Base-by-base conservation (phyloP, 2,888 invertebrate genomes). In the Notodonta dromedarius region DNA sequence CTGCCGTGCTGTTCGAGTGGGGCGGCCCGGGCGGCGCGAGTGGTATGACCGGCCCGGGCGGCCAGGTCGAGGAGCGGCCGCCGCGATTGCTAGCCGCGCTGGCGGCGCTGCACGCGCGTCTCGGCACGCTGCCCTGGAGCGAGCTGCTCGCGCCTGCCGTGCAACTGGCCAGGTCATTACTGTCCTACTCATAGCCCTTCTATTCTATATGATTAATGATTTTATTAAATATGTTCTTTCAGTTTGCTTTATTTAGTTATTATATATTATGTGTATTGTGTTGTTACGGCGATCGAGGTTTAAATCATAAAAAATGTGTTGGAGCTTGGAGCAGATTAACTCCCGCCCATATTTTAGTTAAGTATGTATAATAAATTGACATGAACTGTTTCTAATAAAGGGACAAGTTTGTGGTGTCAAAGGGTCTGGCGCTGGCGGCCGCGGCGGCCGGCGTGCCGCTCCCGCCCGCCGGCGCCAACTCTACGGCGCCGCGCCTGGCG, bases 401-500 rank as follows among this genome's bases (percentile, higher is more conserved):
- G 57, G 67, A 70, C 9, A 89, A 89, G 0, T 88, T 82, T 70
- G 58, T 55, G 9, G 86, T 86, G 56, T 85, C 89, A 8, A 80
- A 77, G 40, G 80, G 80, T 1, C 67, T 89, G 63, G 78, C 85
- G 70, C 72, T 65, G 54, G 67, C 65, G 58, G 56, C 59, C 39
- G 48, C 39, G 70, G 67, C 50, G 63, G 62, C 57, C 59, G 35
- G 52, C 53, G 39, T 9, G 39, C 32, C 11, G 80, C 86, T 67
- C 70, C 53, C 93, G 24, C 24, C 24, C 44, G 87, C 92, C 8
- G 94, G 94, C 24, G 85, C 92, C 64, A 83, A 81, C 60, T 77
- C 81, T 60, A 77, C 94, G 54, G 83, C 94, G 60, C 90, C 94
- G 8, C 76, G 76, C 24, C 89, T 96, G 54, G 94, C 95, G 11